Base-by-base conservation (phyloP, 2,797 vertebrate genomes). In the Oreochromis grahami region DNA sequence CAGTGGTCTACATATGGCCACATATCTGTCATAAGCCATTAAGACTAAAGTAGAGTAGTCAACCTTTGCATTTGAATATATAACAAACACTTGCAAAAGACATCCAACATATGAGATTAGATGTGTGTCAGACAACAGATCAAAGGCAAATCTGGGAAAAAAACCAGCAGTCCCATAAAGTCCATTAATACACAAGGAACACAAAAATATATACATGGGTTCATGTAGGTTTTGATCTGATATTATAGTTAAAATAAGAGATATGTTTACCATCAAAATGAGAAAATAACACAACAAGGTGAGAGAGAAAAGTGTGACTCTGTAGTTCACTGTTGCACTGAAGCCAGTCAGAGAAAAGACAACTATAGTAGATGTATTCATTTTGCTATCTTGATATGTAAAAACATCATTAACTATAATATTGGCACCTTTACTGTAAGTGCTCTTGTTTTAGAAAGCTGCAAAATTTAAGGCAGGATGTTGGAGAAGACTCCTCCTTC, bases 1-100 rank as follows among this genome's bases (percentile, higher is more conserved):
- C 58, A 95, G 88, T 1, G 94, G 94, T 53, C 81, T 87, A 78
- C 94, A 95, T 58, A 95, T 91, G 1, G 93, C 94, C 72, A 93
- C 72, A 63, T 90, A 94, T 84, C 94, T 86, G 78, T 94, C 94
- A 81, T 90, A 94, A 9, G 93, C 84, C 90, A 95, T 95, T 6
- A 93, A n/a, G 13, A 82, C 83, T 8, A 93, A 17, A 55, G 84
- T 72, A 88, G 9, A 58, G 84, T 72, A 88, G 8, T 95, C 93
- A 9, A 60, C 79, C 3, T 13, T 77, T 78, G 53, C 36, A 55
- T 78, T 88, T 6, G 79, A 81, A 45, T 94, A 91, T n/a, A 94
- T 78, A 15, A 82, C 81, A 86, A 79, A 93, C 5, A 90, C 4
- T 43, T 93, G 90, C 50, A 92, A 24, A 17, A 91, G 3, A 48